These are phyloP conservation scores for Leptinotarsa lineolata DNA, from an alignment of 1,140 invertebrate genomes.

Conservation along the genomic window DNA sequence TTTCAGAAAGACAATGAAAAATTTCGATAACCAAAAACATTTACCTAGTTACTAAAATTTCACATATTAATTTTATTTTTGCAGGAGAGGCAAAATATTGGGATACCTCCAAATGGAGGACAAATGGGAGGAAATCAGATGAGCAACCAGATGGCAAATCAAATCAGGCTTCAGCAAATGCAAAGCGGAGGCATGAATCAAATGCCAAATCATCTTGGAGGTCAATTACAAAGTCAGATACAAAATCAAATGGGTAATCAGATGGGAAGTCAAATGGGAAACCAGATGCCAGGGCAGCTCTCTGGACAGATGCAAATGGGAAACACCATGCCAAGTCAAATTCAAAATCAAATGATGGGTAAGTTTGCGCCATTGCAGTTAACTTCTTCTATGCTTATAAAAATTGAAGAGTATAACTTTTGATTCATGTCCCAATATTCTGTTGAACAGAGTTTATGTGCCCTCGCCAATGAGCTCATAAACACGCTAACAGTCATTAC, in stretches of 20 bases:
- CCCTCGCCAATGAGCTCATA: background rate
- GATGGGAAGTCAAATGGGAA: slow-evolving; percentile 41
- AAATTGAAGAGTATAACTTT: too few species aligned
- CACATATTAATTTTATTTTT: background rate
- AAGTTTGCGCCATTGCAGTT: slow-evolving; percentile 25
- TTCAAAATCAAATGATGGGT: slow-evolving; percentile 52
- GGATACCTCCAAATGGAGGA: slow-evolving; percentile 50
- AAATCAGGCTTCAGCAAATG: slow-evolving; percentile 37
- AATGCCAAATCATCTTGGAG: slow-evolving; percentile 46
- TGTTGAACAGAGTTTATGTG: too few species aligned
- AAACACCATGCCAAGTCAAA: slow-evolving; percentile 55
- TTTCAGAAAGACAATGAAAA: too few species aligned
- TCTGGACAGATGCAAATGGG: slow-evolving; percentile 53
- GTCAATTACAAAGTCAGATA: slow-evolving; percentile 54
- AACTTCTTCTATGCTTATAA: too few species aligned
- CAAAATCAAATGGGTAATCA: slow-evolving; percentile 59
- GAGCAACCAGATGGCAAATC: slow-evolving; percentile 47
- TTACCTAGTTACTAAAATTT: too few species aligned
- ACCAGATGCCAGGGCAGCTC: slow-evolving; percentile 48
- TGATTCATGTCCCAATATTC: too few species aligned
- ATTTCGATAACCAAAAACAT: too few species aligned
- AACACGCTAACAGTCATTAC: background rate
- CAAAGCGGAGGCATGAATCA: slow-evolving; percentile 46
- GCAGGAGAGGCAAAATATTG: slow-evolving; percentile 49
- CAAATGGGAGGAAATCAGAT: slow-evolving; percentile 41